Percentiles rank a stretch among this genome's conserved stretches.
Evolutionary conservation across 2,888 invertebrate genomes (phyloP).

Genomic region (Eupithecia subumbrata): DNA sequence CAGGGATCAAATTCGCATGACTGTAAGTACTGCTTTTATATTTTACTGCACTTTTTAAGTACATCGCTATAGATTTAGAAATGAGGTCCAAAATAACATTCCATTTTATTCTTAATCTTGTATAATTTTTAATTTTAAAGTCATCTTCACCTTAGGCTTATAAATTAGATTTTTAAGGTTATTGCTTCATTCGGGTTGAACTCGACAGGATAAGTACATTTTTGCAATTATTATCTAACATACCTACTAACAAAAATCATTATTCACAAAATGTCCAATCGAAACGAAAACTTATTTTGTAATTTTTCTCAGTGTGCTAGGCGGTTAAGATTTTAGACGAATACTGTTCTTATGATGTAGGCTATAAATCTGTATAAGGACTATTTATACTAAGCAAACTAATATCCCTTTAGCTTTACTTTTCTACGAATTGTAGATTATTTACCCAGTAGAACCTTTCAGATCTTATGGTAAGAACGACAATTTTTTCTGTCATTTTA

Average conservation of each 20-base stretch:
- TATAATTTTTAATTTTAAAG: neutral
- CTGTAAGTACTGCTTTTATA: slow-evolving; percentile 70
- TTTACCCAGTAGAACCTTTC: slow-evolving; percentile 63
- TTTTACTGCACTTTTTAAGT: slow-evolving; percentile 32
- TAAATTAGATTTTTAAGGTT: slow-evolving; percentile 4
- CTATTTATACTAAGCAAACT: slow-evolving; percentile 68
- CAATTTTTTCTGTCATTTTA: slow-evolving; percentile 19
- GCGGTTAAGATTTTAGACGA: slow-evolving; percentile 45
- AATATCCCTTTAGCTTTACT: slow-evolving; percentile 80
- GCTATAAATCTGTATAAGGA: slow-evolving; percentile 75
- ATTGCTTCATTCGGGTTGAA: neutral
- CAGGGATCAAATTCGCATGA: slow-evolving; percentile 68
- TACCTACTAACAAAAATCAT: slow-evolving; percentile 34
- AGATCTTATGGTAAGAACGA: slow-evolving; percentile 41
- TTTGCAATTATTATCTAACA: slow-evolving; percentile 17
- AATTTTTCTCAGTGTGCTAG: slow-evolving; percentile 35
- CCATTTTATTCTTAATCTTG: slow-evolving; percentile 1
- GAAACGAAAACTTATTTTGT: slow-evolving; percentile 7
- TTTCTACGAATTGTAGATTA: slow-evolving; percentile 72
- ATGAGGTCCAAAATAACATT: slow-evolving; percentile 38
- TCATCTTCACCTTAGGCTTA: neutral
- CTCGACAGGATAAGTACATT: slow-evolving; percentile 11
- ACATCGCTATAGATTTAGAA: slow-evolving; percentile 38
- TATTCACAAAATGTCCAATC: slow-evolving; percentile 15
- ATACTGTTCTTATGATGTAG: slow-evolving; percentile 82